phyloP scores from a whole-genome alignment of 35 echinoderm and acorn worm species.

The Apostichopus parvimensis region DNA sequence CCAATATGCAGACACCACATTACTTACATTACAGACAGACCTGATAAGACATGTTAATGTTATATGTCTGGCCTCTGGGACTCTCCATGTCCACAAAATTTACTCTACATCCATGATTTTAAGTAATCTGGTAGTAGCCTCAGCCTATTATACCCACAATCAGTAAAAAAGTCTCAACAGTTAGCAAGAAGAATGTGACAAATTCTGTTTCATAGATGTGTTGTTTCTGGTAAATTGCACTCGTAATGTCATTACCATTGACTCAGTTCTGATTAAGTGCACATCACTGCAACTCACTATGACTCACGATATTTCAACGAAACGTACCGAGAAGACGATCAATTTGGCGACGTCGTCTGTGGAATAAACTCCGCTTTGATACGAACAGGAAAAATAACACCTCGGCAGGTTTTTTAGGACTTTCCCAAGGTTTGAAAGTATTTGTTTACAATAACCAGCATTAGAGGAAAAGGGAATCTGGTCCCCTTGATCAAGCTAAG shows the following conservation, averaged over 20 bases:
- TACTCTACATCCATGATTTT: background rate
- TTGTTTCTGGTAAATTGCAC: background rate
- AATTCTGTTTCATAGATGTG: background rate
- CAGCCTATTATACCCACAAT: background rate
- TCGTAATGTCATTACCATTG: constrained; percentile 27
- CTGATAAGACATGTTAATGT: no score
- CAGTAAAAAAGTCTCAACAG: background rate
- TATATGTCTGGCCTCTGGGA: background rate
- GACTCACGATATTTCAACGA: constrained; percentile 28
- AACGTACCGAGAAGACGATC: background rate
- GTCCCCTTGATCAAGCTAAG: background rate
- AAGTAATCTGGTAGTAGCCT: background rate
- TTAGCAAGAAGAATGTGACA: background rate
- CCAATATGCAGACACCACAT: no score
- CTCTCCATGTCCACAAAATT: background rate
- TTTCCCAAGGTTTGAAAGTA: background rate
- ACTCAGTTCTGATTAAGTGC: constrained; percentile 48
- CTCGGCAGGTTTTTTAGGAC: background rate
- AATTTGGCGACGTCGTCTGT: background rate
- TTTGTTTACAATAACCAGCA: background rate
- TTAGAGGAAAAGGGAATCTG: background rate
- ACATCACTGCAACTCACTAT: constrained; percentile 5
- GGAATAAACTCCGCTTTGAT: background rate
- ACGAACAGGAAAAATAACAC: background rate
- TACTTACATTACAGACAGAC: no score